Percentiles rank a stretch among this genome's conserved stretches.
Conservation (phyloP, 2,113 vertebrate genomes). For the Anser cygnoides region DNA sequence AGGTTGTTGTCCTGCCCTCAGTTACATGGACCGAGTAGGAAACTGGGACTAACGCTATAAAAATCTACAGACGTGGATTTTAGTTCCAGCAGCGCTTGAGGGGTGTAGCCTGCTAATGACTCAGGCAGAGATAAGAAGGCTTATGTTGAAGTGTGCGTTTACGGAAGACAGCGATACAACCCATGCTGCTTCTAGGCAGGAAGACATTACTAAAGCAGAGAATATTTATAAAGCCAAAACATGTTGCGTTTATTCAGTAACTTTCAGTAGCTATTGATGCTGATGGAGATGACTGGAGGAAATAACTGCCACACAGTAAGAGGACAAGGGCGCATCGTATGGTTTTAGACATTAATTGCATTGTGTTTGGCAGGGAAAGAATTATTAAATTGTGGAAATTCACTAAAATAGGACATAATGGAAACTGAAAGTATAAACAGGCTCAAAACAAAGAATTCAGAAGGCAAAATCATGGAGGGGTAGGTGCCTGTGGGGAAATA, state of each 20-base stretch:
- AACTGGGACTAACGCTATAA: background rate
- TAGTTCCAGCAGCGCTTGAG: background rate
- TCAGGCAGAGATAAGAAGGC: background rate
- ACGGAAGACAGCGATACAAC: background rate
- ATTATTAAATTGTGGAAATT: background rate
- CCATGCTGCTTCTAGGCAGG: background rate
- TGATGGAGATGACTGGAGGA: background rate
- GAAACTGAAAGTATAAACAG: background rate
- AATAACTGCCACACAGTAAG: background rate
- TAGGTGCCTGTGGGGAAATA: background rate
- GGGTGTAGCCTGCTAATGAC: background rate
- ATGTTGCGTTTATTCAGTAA: background rate
- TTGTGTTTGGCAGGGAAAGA: background rate
- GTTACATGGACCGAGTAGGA: background rate
- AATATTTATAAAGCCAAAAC: background rate
- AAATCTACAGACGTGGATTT: background rate
- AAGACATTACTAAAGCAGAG: background rate
- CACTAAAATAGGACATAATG: background rate
- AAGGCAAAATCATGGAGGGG: background rate
- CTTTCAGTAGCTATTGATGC: background rate
- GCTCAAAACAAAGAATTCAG: background rate
- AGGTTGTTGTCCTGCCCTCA: background rate
- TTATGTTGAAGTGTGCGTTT: background rate
- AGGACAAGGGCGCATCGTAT: background rate
- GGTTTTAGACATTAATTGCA: background rate